These are phyloP conservation scores for Promerops cafer DNA, from an alignment of 2,113 vertebrate genomes.

Conservation along the genomic window DNA sequence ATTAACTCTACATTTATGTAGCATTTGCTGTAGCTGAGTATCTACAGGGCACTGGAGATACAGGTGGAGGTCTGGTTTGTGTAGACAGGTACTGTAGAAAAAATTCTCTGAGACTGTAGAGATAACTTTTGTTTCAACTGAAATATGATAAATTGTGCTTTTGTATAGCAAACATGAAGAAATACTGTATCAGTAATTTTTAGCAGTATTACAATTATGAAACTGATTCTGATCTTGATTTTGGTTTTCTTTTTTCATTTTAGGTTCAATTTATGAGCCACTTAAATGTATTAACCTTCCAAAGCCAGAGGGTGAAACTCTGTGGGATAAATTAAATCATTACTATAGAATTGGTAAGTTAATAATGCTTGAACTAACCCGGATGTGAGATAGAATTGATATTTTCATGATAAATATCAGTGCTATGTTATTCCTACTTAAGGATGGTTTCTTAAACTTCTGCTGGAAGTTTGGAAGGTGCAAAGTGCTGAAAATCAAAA, in stretches of 20 bases:
- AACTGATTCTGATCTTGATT: background rate
- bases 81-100: background rate
- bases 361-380: background rate
- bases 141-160: background rate
- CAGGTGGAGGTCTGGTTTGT: background rate
- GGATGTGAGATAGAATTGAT: background rate
- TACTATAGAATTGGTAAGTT: conserved; percentile 89
- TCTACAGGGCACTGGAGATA: background rate
- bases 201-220: background rate
- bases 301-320: conserved; percentile 78
- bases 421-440: background rate
- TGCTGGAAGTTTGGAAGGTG: background rate
- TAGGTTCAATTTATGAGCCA: conserved; percentile 96
- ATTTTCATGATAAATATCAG: background rate
- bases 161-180: background rate
- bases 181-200: background rate
- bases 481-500: background rate
- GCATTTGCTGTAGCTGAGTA: background rate
- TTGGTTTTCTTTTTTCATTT: background rate
- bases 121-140: background rate
- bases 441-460: background rate
- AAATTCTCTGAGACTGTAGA: background rate
- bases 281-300: conserved; percentile 83
- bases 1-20: background rate
- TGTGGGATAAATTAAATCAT: conserved; percentile 92